phyloP scores from a whole-genome alignment of 2,888 invertebrate species.

The Gordius sp. region DNA sequence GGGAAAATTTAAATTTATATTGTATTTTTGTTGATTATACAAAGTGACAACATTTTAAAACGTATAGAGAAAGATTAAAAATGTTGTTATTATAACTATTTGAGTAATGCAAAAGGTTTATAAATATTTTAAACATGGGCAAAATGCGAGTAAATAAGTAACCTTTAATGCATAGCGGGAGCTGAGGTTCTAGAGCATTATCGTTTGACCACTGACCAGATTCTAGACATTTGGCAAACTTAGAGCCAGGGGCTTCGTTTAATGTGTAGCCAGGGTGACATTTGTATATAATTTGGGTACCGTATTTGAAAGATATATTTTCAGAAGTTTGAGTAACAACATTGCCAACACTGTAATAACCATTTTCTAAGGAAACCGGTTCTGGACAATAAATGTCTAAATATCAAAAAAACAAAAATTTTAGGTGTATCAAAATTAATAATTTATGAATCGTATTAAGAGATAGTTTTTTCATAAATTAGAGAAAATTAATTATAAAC shows the following conservation, averaged over 20 bases:
- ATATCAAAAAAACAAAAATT: too few relatives aligned
- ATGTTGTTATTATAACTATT: too few relatives aligned
- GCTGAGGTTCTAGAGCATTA: neutral
- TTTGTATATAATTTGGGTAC: neutral
- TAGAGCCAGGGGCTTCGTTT: neutral
- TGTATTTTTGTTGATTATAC: too few relatives aligned
- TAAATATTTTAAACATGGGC: too few relatives aligned
- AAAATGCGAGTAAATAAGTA: neutral
- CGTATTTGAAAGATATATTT: slow-evolving; percentile 4
- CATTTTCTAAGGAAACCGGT: neutral
- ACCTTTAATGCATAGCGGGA: neutral
- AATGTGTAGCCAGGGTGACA: neutral
- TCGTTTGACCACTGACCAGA: slow-evolving; percentile 1
- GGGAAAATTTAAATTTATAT: too few relatives aligned
- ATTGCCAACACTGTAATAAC: neutral
- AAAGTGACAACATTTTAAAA: too few relatives aligned
- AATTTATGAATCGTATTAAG: too few relatives aligned
- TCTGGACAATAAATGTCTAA: neutral
- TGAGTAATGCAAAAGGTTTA: too few relatives aligned
- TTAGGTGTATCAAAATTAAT: too few relatives aligned
- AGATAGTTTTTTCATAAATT: too few relatives aligned
- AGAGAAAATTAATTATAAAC: too few relatives aligned
- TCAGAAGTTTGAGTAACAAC: neutral
- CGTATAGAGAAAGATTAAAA: too few relatives aligned
- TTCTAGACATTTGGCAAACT: neutral